phyloP scores from a whole-genome alignment of 2,797 vertebrate genomes.

The Harpagifer antarcticus region DNA sequence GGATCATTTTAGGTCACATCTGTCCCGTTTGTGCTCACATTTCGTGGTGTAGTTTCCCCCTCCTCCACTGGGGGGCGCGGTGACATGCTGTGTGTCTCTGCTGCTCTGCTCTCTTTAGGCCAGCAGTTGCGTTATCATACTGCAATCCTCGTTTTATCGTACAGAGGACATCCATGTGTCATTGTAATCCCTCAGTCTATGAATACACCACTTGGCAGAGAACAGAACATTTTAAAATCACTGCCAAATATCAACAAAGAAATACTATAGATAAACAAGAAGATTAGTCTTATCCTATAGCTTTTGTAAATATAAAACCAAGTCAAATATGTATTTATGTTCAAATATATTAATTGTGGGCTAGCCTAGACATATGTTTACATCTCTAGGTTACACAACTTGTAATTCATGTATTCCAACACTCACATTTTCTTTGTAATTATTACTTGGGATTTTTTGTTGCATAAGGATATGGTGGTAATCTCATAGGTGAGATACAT shows the following conservation, averaged over 20 bases:
- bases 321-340: neutral
- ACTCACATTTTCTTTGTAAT: neutral
- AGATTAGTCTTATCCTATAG: too few species aligned
- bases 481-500: slow-evolving; percentile 2
- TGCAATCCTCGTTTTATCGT: slow-evolving; percentile 6
- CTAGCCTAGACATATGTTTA: too few species aligned
- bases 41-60: neutral
- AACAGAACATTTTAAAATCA: neutral
- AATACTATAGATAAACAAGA: neutral
- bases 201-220: slow-evolving; percentile 32
- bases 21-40: neutral
- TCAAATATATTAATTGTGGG: too few species aligned
- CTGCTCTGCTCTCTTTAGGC: neutral
- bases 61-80: slow-evolving; percentile 55
- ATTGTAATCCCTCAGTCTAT: slow-evolving; percentile 53
- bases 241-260: neutral
- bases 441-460: neutral
- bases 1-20: slow-evolving; percentile 23
- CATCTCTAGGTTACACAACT: neutral
- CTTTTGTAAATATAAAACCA: too few species aligned
- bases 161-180: slow-evolving; percentile 16
- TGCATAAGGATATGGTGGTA: neutral
- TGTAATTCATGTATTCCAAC: neutral
- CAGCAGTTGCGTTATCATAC: slow-evolving; percentile 6
- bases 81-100: slow-evolving; percentile 5